A percentile compares a stretch with the other conserved stretches of the same genome.
Evolutionary conservation across 1,140 invertebrate species (phyloP).

Genomic region (Monochamus saltuarius): DNA sequence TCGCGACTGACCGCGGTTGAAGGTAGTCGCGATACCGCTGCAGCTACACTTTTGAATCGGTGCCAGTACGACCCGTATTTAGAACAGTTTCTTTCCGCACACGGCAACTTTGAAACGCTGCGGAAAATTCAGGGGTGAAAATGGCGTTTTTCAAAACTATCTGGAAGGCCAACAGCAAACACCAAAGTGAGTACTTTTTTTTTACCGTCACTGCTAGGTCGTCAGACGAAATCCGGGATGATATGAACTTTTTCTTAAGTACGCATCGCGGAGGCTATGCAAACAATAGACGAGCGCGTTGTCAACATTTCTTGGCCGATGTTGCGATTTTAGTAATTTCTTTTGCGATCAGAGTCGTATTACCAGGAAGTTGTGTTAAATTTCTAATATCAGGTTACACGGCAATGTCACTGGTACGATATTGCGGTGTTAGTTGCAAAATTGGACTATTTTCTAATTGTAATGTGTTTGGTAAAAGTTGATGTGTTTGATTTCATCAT

Average conservation of each 20-base stretch:
- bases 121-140: background rate
- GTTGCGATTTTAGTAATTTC: too few species aligned
- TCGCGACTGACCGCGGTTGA: too few species aligned
- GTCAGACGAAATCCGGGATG: background rate
- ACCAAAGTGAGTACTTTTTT: slow-evolving; percentile 63
- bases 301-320: background rate
- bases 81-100: too few species aligned
- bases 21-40: too few species aligned
- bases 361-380: too few species aligned
- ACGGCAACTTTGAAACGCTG: too few species aligned
- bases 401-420: background rate
- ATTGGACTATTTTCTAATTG: background rate
- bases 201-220: background rate
- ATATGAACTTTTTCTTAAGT: slow-evolving; percentile 3
- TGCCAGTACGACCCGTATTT: too few species aligned
- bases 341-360: too few species aligned
- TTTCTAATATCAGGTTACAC: too few species aligned
- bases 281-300: slow-evolving; percentile 6
- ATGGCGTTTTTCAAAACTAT: slow-evolving; percentile 65
- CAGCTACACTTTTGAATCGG: too few species aligned
- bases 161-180: slow-evolving; percentile 67
- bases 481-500: too few species aligned
- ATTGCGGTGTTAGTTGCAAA: slow-evolving; percentile 26
- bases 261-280: slow-evolving; percentile 21
- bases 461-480: background rate